Percentiles rank a stretch among this genome's conserved stretches.
Conservation (phyloP, 2,888 invertebrate genomes). For the Laspeyria flexula region DNA sequence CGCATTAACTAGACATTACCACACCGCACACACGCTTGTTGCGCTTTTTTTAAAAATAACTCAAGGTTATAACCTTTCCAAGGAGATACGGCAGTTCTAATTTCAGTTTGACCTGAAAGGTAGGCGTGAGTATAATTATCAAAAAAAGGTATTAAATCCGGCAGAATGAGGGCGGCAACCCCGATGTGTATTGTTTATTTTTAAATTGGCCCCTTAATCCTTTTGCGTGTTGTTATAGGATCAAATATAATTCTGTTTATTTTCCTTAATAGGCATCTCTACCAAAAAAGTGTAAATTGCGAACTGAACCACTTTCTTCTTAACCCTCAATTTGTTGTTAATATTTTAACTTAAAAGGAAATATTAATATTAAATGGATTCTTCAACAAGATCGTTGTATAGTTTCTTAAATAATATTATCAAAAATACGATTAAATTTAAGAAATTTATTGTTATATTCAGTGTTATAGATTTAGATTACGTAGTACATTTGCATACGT, state of each 20-base stretch:
- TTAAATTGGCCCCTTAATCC: slow-evolving; percentile 12
- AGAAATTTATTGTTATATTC: not conserved
- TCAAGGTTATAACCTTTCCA: no score
- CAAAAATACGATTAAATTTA: no score
- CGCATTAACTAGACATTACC: no score
- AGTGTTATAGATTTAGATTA: slow-evolving; percentile 15
- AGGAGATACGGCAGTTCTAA: no score
- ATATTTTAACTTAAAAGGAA: not conserved
- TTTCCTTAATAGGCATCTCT: slow-evolving; percentile 3
- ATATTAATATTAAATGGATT: no score
- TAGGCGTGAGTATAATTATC: not conserved
- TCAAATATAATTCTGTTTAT: slow-evolving; percentile 13
- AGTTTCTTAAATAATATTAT: no score
- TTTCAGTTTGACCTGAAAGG: not conserved
- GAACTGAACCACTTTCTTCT: not conserved
- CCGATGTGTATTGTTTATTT: slow-evolving; percentile 19
- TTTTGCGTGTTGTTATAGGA: slow-evolving; percentile 14
- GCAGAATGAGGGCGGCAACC: not conserved
- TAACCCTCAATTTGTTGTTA: not conserved
- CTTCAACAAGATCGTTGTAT: no score
- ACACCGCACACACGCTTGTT: no score
- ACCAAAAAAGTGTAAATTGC: slow-evolving; percentile 5
- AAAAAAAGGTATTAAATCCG: not conserved
- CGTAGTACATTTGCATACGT: slow-evolving; percentile 20
- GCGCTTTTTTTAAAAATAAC: no score